Evolutionary conservation across 2,797 vertebrate genomes (phyloP).

Genomic region (Parambassis ranga): DNA sequence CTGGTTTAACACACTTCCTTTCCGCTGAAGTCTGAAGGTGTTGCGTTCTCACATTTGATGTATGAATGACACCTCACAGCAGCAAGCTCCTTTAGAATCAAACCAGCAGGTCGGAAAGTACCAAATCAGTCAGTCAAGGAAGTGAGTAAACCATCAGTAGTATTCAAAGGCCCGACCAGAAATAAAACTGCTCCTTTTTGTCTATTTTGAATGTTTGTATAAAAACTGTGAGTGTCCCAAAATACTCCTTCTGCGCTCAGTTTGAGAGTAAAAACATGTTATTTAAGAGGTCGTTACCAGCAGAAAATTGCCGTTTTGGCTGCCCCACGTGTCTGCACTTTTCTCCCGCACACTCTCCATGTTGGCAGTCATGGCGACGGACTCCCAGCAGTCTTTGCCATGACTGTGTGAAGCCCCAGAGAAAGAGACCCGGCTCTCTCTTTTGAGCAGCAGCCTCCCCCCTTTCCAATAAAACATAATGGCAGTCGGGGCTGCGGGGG

Average conservation of each 20-base stretch:
- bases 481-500: constrained; percentile 27
- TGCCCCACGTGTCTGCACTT: constrained; percentile 16
- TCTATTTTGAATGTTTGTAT: constrained; percentile 22
- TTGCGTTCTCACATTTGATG: not conserved
- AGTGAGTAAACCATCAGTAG: not conserved
- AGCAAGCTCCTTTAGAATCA: not conserved
- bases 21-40: not conserved
- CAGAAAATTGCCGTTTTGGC: constrained; percentile 52
- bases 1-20: constrained; percentile 10
- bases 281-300: constrained; percentile 50
- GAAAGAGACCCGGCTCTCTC: constrained; percentile 25
- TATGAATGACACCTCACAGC: not conserved
- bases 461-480: constrained; percentile 52
- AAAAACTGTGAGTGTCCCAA: constrained; percentile 14
- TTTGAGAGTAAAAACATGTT: constrained; percentile 51
- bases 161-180: not conserved
- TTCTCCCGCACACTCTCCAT: not conserved
- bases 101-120: not conserved
- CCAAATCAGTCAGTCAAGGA: too few relatives aligned
- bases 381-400: constrained; percentile 40
- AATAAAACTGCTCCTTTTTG: not conserved
- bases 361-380: constrained; percentile 16
- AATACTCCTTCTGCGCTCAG: constrained; percentile 40
- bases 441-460: constrained; percentile 37
- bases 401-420: not conserved